A percentile compares a stretch with the other conserved stretches of the same genome.
These are phyloP conservation scores for Drymonia ruficornis DNA, from an alignment of 2,888 invertebrate genomes.

Conservation along the genomic window DNA sequence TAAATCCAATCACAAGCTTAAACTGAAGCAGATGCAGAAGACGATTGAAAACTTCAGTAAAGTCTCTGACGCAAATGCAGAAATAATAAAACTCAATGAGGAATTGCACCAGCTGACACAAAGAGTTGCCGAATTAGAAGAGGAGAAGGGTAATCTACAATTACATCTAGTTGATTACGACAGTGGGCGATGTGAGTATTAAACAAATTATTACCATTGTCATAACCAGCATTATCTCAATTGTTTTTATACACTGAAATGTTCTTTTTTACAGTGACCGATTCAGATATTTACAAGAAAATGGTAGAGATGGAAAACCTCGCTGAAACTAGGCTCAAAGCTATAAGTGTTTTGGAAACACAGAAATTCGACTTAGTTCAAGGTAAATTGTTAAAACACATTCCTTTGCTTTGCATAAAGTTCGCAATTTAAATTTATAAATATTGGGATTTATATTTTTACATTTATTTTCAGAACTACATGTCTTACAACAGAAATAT, in stretches of 20 bases:
- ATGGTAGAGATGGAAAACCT: conserved; percentile 76
- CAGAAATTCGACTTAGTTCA: conserved; percentile 88
- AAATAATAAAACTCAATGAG: conserved; percentile 86
- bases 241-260: not conserved
- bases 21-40: conserved; percentile 91
- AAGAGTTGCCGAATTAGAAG: conserved; percentile 93
- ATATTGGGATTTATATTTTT: not conserved
- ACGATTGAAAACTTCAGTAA: conserved; percentile 88
- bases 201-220: conserved; percentile 8
- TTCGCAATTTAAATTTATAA: not conserved
- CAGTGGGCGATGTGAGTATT: conserved; percentile 86
- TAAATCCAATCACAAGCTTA: conserved; percentile 88
- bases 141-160: conserved; percentile 96
- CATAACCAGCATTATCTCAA: not conserved
- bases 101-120: conserved; percentile 88
- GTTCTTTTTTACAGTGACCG: conserved; percentile 67
- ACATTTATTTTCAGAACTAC: conserved; percentile 77
- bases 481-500: conserved; percentile 86
- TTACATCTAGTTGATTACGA: conserved; percentile 93
- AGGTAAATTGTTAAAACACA: conserved; percentile 67
- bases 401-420: not conserved
- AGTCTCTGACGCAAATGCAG: conserved; percentile 87
- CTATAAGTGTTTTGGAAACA: conserved; percentile 86
- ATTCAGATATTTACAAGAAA: conserved; percentile 79
- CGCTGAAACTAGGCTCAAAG: conserved; percentile 83